Evolutionary conservation across 2,888 invertebrate genomes (phyloP), one percentile per base, ranked within the genome.

Genomic region (Merodon equestris): DNA sequence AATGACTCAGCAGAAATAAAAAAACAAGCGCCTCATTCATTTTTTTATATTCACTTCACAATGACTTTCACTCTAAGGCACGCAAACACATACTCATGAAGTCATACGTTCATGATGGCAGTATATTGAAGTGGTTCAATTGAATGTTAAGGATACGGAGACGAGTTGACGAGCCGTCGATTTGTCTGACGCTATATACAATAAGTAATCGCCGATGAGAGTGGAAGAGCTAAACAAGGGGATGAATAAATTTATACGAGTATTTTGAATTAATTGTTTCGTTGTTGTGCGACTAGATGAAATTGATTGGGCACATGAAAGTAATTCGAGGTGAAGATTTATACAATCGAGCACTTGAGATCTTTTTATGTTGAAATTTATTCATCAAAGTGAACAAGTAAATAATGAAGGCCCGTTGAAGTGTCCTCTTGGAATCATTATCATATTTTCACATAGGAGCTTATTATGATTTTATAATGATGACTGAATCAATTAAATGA

Each of bases 401-500:
- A 71, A 76, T 66, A 66, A n/a, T 17, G 45, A 63, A 54, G 67
- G 36, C 38, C 73, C 27, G 48, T 36, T 40, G 14, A 48, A 76
- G 76, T 27, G 45, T 13, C 44, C 54, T 76, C 64, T 27, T 27
- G 42, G 44, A 54, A 48, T 54, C 66, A 71, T 76, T 75, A 70
- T 19, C 47, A 75, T 75, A 64, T 48, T 64, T 75, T 58, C 57
- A 58, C 38, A 9, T 12, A 15, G 48, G 53, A 64, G 70, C 70
- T 64, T 75, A 75, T 75, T 64, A 75, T 63, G 58, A 63, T 63
- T 71, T 71, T 61, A 44, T 63, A 63, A 61, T 63, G 50, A 71
- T 48, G 58, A 53, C 70, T 70, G 75, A 75, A 70, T 75, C 68
- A 68, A 75, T 75, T 63, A 75, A 57, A 57, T 45, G 56, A 66